Conservation (phyloP, 1,140 invertebrate genomes). For the Drosophila kepulauana region DNA sequence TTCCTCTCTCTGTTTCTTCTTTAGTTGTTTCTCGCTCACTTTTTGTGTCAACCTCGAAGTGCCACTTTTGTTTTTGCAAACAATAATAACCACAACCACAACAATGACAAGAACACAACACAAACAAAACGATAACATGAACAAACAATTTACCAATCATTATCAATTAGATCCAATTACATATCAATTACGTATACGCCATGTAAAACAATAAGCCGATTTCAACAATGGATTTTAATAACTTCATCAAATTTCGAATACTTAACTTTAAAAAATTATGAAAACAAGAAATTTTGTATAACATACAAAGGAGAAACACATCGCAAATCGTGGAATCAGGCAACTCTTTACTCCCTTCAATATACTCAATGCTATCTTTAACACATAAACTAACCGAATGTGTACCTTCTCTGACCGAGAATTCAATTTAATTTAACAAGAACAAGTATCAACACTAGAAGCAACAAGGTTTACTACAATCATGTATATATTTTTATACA, state of each 20-base stretch:
- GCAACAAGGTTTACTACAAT: constrained; percentile 45
- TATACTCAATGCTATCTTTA: constrained; percentile 32
- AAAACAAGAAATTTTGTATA: constrained; percentile 1
- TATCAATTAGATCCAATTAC: constrained; percentile 54
- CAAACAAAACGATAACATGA: constrained; percentile 58
- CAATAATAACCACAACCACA: constrained; percentile 62
- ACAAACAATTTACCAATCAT: constrained; percentile 42
- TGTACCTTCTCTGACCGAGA: not conserved
- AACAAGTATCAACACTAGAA: constrained; percentile 57
- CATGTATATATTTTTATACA: not conserved
- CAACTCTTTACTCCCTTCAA: constrained; percentile 32
- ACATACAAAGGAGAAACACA: constrained; percentile 32
- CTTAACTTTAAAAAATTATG: not conserved
- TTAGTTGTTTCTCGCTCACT: not conserved
- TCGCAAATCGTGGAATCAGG: constrained; percentile 45
- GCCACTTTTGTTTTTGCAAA: constrained; percentile 30
- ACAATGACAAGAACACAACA: constrained; percentile 61
- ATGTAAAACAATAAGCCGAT: constrained; percentile 36
- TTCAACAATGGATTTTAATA: constrained; percentile 17
- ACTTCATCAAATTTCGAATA: not conserved
- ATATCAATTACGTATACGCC: constrained; percentile 64
- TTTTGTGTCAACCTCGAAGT: not conserved
- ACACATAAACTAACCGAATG: constrained; percentile 1
- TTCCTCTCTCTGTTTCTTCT: constrained; percentile 9
- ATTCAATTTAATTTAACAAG: constrained; percentile 52